phyloP scores from a whole-genome alignment of 2,113 vertebrate species.

The Etheostoma spectabile region DNA sequence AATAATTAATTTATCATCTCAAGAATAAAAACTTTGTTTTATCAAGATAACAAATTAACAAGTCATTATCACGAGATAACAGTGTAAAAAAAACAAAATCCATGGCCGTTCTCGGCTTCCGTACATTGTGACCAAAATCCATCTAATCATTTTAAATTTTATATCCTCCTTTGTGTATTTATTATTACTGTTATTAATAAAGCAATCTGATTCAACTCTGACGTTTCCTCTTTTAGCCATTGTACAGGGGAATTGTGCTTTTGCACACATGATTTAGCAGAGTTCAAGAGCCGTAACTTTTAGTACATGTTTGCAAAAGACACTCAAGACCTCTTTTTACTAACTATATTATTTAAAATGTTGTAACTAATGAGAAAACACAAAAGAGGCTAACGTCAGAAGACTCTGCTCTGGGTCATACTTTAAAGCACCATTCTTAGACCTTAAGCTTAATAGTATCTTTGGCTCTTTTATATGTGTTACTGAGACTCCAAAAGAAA shows the following conservation, averaged over 20 bases:
- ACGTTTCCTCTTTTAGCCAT: neutral
- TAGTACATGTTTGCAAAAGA: neutral
- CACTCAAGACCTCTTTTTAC: no score
- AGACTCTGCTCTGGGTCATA: conserved; percentile 4
- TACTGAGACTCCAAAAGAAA: conserved; percentile 4
- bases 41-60: no score
- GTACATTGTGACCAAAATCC: neutral
- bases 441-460: neutral
- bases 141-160: no score
- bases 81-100: no score
- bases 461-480: conserved; percentile 21
- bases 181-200: neutral
- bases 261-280: neutral
- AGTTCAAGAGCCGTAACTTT: neutral
- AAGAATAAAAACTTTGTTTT: no score
- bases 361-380: neutral
- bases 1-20: no score
- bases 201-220: neutral
- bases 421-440: conserved; percentile 1
- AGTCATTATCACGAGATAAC: no score
- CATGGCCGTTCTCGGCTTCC: no score
- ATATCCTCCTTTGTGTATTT: neutral
- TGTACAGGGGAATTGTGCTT: neutral
- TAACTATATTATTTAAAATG: neutral
- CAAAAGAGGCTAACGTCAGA: neutral